Evolutionary conservation across 2,888 invertebrate species (phyloP).

Genomic region (Hyppa rectilinea): DNA sequence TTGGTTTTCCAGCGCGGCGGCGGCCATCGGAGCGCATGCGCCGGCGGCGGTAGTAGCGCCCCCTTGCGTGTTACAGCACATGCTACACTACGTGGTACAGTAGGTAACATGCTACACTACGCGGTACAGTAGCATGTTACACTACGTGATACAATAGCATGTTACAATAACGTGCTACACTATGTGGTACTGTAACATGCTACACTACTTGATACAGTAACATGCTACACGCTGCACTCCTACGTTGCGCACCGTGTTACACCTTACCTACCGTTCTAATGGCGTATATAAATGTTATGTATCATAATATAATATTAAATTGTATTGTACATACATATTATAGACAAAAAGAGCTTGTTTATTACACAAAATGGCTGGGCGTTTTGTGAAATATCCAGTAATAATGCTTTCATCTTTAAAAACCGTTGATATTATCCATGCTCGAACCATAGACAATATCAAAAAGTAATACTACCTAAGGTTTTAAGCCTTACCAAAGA

Average conservation of each 20-base stretch:
- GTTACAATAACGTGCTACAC: too few species aligned
- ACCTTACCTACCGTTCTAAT: constrained; percentile 27
- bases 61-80: background rate
- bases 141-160: too few species aligned
- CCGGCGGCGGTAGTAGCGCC: constrained; percentile 47
- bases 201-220: background rate
- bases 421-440: background rate
- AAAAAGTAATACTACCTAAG: constrained; percentile 1
- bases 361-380: constrained; percentile 26
- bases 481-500: constrained; percentile 47
- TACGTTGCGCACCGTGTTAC: constrained; percentile 9
- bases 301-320: constrained; percentile 23
- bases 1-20: constrained; percentile 44
- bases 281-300: constrained; percentile 11
- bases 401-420: constrained; percentile 3
- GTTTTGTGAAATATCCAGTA: constrained; percentile 33
- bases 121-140: too few species aligned
- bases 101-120: too few species aligned
- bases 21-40: constrained; percentile 29
- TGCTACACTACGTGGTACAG: too few species aligned
- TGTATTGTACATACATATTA: constrained; percentile 35
- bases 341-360: background rate
- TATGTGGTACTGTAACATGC: too few species aligned
- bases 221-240: constrained; percentile 17
- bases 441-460: constrained; percentile 19